phyloP scores from a whole-genome alignment of 1,140 invertebrate species.

The Pararge aegeria region DNA sequence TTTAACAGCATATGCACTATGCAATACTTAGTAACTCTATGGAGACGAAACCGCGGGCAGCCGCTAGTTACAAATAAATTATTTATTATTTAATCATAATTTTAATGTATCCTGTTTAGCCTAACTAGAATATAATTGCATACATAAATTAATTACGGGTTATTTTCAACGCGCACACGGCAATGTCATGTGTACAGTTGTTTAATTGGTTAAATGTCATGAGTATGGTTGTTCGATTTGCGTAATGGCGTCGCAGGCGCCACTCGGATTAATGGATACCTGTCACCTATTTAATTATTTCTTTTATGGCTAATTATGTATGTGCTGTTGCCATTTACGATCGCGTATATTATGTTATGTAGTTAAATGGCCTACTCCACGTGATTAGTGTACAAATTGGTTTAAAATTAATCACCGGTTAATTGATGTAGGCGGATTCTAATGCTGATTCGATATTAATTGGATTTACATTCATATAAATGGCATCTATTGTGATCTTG shows the following conservation, averaged over 20 bases:
- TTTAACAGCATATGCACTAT: too few species aligned
- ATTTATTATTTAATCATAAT: not conserved
- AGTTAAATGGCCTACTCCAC: not conserved
- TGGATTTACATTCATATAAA: not conserved
- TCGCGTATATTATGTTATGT: not conserved
- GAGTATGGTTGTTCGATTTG: slow-evolving; percentile 9
- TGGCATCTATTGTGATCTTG: not conserved
- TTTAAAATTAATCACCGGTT: slow-evolving; percentile 1
- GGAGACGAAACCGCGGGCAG: too few species aligned
- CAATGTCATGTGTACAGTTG: slow-evolving; percentile 2
- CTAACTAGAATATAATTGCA: slow-evolving; percentile 6
- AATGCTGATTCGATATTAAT: slow-evolving; percentile 1
- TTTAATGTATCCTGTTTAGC: slow-evolving; percentile 3
- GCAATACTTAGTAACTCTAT: too few species aligned
- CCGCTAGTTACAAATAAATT: not conserved
- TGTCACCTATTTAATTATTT: slow-evolving; percentile 16
- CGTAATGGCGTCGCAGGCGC: slow-evolving; percentile 7
- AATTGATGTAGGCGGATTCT: slow-evolving; percentile 1
- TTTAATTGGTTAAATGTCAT: slow-evolving; percentile 7
- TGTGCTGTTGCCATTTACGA: not conserved
- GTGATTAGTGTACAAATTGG: slow-evolving; percentile 8
- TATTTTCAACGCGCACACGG: not conserved
- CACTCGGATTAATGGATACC: slow-evolving; percentile 11
- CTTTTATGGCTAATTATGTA: slow-evolving; percentile 13
- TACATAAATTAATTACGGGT: not conserved